These are phyloP conservation scores for Stomatorhinus ivindoensis DNA, from an alignment of 2,113 vertebrate species.

Conservation along the genomic window DNA sequence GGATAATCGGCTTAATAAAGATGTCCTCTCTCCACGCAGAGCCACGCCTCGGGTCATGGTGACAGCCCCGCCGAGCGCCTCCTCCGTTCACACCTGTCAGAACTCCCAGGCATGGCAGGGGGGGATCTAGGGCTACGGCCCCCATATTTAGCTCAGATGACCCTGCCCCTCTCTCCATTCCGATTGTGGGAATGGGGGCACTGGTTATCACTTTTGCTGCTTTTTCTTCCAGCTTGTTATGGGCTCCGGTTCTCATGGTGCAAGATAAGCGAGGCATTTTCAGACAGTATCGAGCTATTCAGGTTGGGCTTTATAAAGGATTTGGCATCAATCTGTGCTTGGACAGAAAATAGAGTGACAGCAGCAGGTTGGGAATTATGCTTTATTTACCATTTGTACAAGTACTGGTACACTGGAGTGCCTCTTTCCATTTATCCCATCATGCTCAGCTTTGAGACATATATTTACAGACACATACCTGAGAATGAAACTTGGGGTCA, in stretches of 20 bases:
- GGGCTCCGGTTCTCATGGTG: neutral
- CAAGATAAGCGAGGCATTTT: neutral
- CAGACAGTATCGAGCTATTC: neutral
- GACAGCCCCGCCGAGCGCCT: neutral
- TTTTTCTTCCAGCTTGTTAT: neutral
- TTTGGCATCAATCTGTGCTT: neutral
- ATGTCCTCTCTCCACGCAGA: slow-evolving; percentile 39
- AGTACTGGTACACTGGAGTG: neutral
- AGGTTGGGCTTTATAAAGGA: neutral
- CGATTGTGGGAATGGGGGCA: neutral
- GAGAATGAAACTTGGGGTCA: neutral
- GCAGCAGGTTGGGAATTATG: neutral
- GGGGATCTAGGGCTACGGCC: slow-evolving; percentile 1
- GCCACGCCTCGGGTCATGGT: neutral
- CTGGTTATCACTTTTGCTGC: neutral
- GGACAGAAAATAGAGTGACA: neutral
- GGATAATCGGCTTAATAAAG: slow-evolving; percentile 59
- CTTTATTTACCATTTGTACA: neutral
- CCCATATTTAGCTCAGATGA: neutral
- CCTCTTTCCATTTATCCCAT: neutral
- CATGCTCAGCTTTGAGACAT: neutral
- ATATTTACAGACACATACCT: neutral
- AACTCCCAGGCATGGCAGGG: neutral
- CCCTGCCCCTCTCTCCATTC: neutral
- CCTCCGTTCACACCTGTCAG: slow-evolving; percentile 61